A percentile compares a stretch with the other conserved stretches of the same genome.
These are phyloP conservation scores for Lampropteryx suffumata DNA, from an alignment of 2,888 invertebrate species.

Conservation along the genomic window DNA sequence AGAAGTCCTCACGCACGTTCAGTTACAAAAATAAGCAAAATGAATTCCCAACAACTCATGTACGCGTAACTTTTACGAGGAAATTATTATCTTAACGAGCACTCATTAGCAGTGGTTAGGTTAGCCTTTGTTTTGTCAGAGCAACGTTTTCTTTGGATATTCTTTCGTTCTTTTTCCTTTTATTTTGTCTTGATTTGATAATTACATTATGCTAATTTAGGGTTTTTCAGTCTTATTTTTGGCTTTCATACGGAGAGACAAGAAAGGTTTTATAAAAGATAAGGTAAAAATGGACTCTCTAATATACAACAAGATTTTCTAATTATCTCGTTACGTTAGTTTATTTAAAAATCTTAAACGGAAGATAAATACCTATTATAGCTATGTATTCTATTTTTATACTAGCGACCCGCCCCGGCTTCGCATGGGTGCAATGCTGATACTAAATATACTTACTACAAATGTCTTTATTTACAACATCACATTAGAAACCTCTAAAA, in stretches of 20 bases:
- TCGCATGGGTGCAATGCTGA: too few relatives aligned
- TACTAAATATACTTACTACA: too few relatives aligned
- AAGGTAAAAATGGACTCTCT: too few relatives aligned
- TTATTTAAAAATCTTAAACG: too few relatives aligned
- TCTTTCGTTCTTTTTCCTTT: constrained; percentile 40
- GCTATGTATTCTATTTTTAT: too few relatives aligned
- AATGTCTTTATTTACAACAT: too few relatives aligned
- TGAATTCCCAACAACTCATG: constrained; percentile 36
- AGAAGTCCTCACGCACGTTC: too few relatives aligned
- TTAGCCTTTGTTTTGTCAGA: constrained; percentile 51
- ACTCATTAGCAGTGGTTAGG: constrained; percentile 57
- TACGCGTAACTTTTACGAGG: constrained; percentile 40
- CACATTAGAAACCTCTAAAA: too few relatives aligned
- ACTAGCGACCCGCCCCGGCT: too few relatives aligned
- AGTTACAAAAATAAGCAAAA: not conserved
- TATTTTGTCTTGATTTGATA: constrained; percentile 54
- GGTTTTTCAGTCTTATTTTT: not conserved
- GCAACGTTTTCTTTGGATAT: constrained; percentile 44
- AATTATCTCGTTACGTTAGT: too few relatives aligned
- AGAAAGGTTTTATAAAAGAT: not conserved
- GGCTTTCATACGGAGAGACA: not conserved
- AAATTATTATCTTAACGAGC: constrained; percentile 62
- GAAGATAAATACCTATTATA: too few relatives aligned
- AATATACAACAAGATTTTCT: not conserved
- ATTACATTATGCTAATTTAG: constrained; percentile 68